A percentile compares a stretch with the other conserved stretches of the same genome.
phyloP scores from a whole-genome alignment of 2,797 vertebrate species.

The Notolabrus celidotus region DNA sequence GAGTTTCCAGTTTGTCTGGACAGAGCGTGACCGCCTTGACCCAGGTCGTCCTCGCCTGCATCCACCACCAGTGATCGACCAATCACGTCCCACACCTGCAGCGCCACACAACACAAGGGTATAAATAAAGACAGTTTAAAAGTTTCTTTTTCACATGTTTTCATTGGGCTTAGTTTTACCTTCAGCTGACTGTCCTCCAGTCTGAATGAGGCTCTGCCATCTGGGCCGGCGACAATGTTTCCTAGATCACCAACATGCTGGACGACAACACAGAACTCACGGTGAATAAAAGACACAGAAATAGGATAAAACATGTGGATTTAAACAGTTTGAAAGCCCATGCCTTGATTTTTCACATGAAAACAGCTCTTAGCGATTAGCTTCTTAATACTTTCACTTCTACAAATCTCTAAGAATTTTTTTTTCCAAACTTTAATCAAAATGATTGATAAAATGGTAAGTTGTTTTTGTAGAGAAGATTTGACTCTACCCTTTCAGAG shows the following conservation, averaged over 20 bases:
- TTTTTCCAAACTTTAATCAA: no score
- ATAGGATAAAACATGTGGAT: neutral
- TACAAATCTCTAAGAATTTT: no score
- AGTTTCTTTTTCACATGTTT: neutral
- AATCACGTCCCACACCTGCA: conserved; percentile 93
- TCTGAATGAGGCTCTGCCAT: conserved; percentile 89
- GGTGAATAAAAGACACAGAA: neutral
- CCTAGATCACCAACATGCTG: conserved; percentile 94
- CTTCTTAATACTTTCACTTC: no score
- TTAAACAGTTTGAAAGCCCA: no score
- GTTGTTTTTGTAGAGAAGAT: neutral
- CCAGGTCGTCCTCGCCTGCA: conserved; percentile 90
- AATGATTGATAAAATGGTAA: no score
- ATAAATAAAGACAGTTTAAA: neutral
- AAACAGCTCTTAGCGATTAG: no score
- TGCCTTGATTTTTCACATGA: no score
- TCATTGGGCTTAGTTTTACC: conserved; percentile 74
- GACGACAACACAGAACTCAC: neutral
- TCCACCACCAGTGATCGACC: conserved; percentile 93
- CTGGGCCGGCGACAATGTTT: conserved; percentile 84
- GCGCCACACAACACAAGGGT: neutral
- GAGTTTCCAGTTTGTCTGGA: conserved; percentile 92
- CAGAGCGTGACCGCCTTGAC: conserved; percentile 85
- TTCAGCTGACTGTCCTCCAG: conserved; percentile 89
- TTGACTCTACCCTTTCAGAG: conserved; percentile 79